Evolutionary conservation across 2,797 vertebrate species (phyloP).

Genomic region (Heliangelus exortis): DNA sequence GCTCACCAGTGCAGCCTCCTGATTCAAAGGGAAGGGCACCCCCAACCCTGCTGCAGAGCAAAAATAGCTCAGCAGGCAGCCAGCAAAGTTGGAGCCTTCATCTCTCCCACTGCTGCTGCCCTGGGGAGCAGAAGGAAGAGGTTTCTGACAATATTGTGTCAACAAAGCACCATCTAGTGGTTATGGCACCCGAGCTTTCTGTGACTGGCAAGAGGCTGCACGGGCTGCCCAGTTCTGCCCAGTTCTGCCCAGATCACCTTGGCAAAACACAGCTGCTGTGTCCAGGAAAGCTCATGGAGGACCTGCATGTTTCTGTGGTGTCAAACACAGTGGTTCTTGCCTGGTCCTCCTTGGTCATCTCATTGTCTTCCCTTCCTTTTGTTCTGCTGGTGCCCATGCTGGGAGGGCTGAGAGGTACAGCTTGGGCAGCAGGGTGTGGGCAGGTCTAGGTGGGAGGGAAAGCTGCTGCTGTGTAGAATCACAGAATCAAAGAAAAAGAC

Average conservation of each 20-base stretch:
- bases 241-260: not conserved
- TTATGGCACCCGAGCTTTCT: not conserved
- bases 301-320: fast-evolving
- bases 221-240: not conserved
- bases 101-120: not conserved
- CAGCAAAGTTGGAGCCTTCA: not conserved
- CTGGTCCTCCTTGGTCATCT: not conserved
- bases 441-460: not conserved
- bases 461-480: not conserved
- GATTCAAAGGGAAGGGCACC: not conserved
- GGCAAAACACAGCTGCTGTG: not conserved
- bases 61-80: slow-evolving; percentile 8
- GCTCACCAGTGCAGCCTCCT: not conserved
- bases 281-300: too few species aligned
- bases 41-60: not conserved
- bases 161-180: slow-evolving; percentile 69
- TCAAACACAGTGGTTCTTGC: too few species aligned
- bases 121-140: not conserved
- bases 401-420: not conserved
- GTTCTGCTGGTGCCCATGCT: not conserved
- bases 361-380: not conserved
- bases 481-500: too few species aligned
- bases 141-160: not conserved
- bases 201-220: not conserved
- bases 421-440: not conserved